Evolutionary conservation across 2,797 vertebrate genomes (phyloP).

Genomic region (Artibeus jamaicensis): DNA sequence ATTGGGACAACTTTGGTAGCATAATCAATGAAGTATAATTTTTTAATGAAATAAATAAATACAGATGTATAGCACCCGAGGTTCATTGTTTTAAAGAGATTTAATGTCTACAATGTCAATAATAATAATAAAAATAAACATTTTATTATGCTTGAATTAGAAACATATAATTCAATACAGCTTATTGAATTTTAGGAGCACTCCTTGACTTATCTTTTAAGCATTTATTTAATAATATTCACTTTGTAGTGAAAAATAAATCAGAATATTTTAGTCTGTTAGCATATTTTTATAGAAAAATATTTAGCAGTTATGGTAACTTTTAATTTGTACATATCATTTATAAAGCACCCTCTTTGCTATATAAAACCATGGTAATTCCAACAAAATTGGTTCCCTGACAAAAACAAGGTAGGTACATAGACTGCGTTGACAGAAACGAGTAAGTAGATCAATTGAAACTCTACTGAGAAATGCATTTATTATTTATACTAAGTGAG

Average conservation of each 20-base stretch:
- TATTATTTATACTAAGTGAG: not conserved
- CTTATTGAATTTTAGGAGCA: not conserved
- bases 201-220: not conserved
- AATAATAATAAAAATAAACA: not conserved
- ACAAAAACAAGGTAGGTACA: not conserved
- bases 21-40: not conserved
- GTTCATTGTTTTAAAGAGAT: not conserved
- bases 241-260: not conserved
- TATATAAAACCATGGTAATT: not conserved
- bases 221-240: not conserved
- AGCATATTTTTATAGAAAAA: not conserved
- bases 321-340: not conserved
- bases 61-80: not conserved
- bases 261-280: not conserved
- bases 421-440: not conserved
- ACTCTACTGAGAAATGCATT: not conserved
- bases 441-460: not conserved
- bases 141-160: not conserved
- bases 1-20: not conserved
- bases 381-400: not conserved
- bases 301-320: not conserved
- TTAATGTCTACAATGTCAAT: not conserved
- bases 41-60: not conserved
- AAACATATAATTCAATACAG: not conserved
- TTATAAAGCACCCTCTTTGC: not conserved